Conservation (phyloP, 2,797 vertebrate species). For the Darevskia mixta region DNA sequence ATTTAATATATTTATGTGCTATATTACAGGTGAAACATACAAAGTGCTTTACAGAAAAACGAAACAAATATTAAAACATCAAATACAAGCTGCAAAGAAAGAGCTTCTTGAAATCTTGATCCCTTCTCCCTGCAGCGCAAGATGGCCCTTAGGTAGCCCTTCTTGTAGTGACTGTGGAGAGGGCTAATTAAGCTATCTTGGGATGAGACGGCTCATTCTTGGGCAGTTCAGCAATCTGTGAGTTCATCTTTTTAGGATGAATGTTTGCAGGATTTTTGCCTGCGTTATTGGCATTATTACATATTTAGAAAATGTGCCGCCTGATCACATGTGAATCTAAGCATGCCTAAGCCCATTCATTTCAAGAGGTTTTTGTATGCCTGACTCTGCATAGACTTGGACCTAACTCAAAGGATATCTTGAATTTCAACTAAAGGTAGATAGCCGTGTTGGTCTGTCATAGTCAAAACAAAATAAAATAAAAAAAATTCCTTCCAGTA, state of each 20-base stretch:
- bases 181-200: neutral
- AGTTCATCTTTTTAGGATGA: neutral
- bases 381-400: neutral
- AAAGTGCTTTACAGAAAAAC: neutral
- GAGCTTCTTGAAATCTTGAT: neutral
- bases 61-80: neutral
- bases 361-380: neutral
- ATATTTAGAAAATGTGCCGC: neutral
- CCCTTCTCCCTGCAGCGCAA: too few species aligned
- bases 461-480: too few species aligned
- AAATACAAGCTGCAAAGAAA: neutral
- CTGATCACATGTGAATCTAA: neutral
- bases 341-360: neutral
- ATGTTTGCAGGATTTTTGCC: neutral
- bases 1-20: neutral
- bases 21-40: neutral
- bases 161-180: neutral
- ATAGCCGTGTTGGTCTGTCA: too few species aligned
- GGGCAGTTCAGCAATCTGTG: neutral
- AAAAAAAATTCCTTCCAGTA: too few species aligned
- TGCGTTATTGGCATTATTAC: neutral
- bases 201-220: neutral
- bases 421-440: conserved; percentile 37
- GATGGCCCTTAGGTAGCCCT: too few species aligned
- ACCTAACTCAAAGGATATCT: neutral